phyloP scores from a whole-genome alignment of 2,888 invertebrate species.

The Macrosoma leucophasiata region DNA sequence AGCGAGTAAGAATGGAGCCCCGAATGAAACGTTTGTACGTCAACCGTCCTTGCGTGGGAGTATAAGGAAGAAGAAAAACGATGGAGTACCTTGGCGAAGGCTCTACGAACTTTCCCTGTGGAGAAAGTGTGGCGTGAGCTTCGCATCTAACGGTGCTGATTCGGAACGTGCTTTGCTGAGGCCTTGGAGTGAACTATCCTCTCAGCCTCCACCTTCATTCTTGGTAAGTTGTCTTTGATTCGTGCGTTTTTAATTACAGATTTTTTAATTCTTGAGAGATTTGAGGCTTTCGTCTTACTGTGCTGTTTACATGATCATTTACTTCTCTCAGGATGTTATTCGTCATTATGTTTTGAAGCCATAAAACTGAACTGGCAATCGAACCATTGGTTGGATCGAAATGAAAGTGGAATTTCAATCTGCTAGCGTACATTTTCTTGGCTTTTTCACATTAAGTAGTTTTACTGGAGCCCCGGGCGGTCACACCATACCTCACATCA shows the following conservation, averaged over 20 bases:
- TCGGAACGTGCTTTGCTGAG: conserved; percentile 56
- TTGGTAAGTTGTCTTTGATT: too few relatives aligned
- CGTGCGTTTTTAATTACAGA: too few relatives aligned
- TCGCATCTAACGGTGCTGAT: conserved; percentile 58
- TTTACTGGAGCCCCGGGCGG: conserved; percentile 38
- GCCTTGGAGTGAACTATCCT: conserved; percentile 58
- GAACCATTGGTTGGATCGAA: too few relatives aligned
- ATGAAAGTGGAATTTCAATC: conserved; percentile 43
- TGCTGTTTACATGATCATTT: too few relatives aligned
- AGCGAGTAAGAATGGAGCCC: conserved; percentile 48
- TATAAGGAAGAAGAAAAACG: conserved; percentile 58
- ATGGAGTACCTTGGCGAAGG: conserved; percentile 71
- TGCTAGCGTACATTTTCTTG: too few relatives aligned
- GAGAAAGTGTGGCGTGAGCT: conserved; percentile 69
- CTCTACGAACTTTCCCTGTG: conserved; percentile 74
- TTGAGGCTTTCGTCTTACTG: too few relatives aligned
- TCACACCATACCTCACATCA: conserved; percentile 41
- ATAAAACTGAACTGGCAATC: too few relatives aligned
- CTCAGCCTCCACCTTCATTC: conserved; percentile 46
- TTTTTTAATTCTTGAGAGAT: too few relatives aligned
- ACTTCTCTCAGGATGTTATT: too few relatives aligned
- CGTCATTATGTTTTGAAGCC: too few relatives aligned
- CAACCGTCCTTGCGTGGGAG: conserved; percentile 60
- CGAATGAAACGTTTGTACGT: conserved; percentile 52
- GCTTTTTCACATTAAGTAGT: too few relatives aligned